Conservation (phyloP, 2,888 invertebrate species). For the Chydorus sphaericus region DNA sequence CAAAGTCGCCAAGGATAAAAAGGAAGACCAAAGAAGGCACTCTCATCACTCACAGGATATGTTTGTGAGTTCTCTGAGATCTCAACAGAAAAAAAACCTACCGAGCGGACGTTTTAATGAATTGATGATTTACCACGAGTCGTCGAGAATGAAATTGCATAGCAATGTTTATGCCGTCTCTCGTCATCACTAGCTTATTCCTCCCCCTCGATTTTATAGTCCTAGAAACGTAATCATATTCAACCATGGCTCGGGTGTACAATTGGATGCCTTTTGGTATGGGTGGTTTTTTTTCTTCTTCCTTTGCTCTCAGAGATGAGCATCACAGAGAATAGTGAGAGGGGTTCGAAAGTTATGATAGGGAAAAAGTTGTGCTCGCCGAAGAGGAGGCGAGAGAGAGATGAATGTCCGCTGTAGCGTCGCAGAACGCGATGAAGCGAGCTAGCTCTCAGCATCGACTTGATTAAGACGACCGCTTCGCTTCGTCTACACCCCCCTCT, state of each 20-base stretch:
- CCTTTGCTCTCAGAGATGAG: no score
- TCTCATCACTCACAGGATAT: constrained; percentile 3
- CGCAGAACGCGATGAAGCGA: constrained; percentile 4
- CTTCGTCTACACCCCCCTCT: no score
- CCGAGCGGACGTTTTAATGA: constrained; percentile 3
- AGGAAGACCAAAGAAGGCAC: background rate
- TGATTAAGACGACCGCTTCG: constrained; percentile 7
- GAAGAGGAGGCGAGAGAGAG: background rate
- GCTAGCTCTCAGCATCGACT: background rate
- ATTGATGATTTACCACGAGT: constrained; percentile 4
- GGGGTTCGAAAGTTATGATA: constrained; percentile 4
- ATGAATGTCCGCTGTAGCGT: background rate
- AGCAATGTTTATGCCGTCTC: background rate
- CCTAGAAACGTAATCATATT: no score
- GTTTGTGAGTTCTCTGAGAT: background rate
- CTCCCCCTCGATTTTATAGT: no score
- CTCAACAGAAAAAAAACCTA: background rate
- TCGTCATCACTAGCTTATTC: constrained; percentile 6
- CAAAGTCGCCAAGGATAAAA: no score
- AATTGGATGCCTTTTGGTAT: no score
- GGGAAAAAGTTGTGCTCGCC: background rate
- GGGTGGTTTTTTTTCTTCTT: no score
- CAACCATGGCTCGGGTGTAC: no score
- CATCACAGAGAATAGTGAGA: no score
- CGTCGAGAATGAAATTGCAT: constrained; percentile 1